phyloP scores from a whole-genome alignment of 2,888 invertebrate genomes.

The Yponomeuta malinellus region DNA sequence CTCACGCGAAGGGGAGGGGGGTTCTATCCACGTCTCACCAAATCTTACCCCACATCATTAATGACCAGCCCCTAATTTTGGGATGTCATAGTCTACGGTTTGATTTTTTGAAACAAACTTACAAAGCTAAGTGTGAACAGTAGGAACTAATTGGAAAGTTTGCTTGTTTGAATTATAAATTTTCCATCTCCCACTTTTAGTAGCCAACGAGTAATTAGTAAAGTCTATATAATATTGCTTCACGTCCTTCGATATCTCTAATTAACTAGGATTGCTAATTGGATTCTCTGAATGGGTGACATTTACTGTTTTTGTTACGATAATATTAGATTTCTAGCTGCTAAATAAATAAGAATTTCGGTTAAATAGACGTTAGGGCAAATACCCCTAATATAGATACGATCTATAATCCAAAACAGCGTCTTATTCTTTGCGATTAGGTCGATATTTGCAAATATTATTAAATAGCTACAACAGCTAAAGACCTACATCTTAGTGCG shows the following conservation, averaged over 20 bases:
- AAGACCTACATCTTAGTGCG: too few relatives aligned
- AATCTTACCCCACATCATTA: too few relatives aligned
- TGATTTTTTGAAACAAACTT: too few relatives aligned
- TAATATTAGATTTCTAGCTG: background rate
- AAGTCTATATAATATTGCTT: background rate
- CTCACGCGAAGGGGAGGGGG: too few relatives aligned
- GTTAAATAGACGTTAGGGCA: background rate
- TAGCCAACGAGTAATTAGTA: background rate
- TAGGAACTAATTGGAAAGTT: too few relatives aligned
- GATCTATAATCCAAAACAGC: background rate
- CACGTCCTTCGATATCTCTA: background rate
- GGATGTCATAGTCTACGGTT: too few relatives aligned
- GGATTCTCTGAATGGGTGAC: background rate
- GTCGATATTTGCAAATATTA: constrained; percentile 1
- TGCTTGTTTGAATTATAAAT: background rate
- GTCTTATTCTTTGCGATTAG: background rate
- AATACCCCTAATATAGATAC: background rate
- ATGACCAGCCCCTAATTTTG: too few relatives aligned
- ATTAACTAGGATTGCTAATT: background rate
- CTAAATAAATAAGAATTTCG: background rate
- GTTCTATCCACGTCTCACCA: too few relatives aligned
- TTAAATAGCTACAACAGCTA: background rate
- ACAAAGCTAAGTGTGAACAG: too few relatives aligned
- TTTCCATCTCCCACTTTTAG: background rate
- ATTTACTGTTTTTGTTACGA: background rate